These are phyloP conservation scores for Pseudotriccus pelzelni DNA, from an alignment of 2,797 vertebrate genomes.

Conservation along the genomic window DNA sequence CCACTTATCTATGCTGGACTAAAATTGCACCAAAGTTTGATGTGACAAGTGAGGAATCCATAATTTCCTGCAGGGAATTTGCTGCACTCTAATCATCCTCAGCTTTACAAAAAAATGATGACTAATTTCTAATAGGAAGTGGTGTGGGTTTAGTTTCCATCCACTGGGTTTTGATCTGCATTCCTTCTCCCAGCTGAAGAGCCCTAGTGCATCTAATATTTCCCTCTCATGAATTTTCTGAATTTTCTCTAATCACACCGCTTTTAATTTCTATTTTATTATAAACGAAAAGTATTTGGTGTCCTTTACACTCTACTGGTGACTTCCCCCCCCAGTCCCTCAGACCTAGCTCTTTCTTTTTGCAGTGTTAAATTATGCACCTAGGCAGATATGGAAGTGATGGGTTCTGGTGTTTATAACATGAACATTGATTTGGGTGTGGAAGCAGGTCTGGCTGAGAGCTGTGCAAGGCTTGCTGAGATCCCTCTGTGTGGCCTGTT, in stretches of 20 bases:
- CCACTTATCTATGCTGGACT: conserved; percentile 1
- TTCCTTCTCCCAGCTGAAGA: neutral
- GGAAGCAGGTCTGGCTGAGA: neutral
- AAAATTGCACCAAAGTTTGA: neutral
- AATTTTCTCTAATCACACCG: neutral
- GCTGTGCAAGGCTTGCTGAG: neutral
- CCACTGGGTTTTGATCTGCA: neutral
- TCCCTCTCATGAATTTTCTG: neutral
- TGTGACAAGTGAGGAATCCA: neutral
- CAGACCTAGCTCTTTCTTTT: neutral
- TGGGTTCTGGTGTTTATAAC: neutral
- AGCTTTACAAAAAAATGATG: neutral
- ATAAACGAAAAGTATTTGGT: neutral
- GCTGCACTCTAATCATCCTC: neutral
- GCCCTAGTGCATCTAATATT: neutral
- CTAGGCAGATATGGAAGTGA: neutral
- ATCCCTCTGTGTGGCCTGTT: neutral
- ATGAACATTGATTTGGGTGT: neutral
- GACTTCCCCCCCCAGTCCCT: neutral
- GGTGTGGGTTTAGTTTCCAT: neutral
- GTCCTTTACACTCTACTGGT: neutral
- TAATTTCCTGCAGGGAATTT: neutral
- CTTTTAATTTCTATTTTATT: neutral
- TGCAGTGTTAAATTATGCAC: neutral
- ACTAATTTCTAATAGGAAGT: neutral